These are phyloP conservation scores for Protosalanx chinensis DNA, from an alignment of 2,797 vertebrate genomes.

Conservation along the genomic window DNA sequence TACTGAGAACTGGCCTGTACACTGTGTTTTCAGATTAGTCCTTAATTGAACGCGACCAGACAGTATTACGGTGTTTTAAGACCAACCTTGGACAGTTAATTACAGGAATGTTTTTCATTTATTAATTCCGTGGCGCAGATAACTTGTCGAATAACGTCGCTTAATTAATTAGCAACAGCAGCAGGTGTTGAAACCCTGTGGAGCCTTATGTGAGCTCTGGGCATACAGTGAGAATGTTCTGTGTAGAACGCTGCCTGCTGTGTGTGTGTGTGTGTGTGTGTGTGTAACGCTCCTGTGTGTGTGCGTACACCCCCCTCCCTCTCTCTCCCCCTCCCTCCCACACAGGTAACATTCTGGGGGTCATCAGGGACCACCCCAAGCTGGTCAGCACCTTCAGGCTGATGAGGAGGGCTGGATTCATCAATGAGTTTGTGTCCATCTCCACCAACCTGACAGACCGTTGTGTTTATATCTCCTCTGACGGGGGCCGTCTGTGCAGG, in stretches of 20 bases:
- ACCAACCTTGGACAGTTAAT: constrained; percentile 68
- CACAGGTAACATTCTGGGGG: constrained; percentile 94
- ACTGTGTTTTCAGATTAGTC: constrained; percentile 58
- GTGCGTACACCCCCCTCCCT: too few species aligned
- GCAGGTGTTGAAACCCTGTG: constrained; percentile 71
- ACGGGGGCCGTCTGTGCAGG: constrained; percentile 96
- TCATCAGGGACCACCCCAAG: constrained; percentile 91
- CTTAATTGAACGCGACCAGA: constrained; percentile 64
- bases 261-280: not conserved
- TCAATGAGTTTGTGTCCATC: constrained; percentile 98
- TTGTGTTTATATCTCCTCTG: constrained; percentile 97
- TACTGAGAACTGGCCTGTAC: constrained; percentile 52
- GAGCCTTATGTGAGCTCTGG: constrained; percentile 51
- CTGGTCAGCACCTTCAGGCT: constrained; percentile 92
- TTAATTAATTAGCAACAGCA: constrained; percentile 72
- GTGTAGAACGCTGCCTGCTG: too few species aligned
- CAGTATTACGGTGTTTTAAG: constrained; percentile 57
- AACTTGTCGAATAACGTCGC: constrained; percentile 74
- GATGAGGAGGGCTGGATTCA: constrained; percentile 94
- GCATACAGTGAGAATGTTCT: too few species aligned
- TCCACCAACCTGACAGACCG: constrained; percentile 94
- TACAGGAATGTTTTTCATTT: constrained; percentile 68
- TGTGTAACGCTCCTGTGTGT: not conserved
- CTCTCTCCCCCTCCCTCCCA: too few species aligned
- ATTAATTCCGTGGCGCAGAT: constrained; percentile 51